Base-by-base conservation (phyloP, 92 coral and sea anemone species). In the Plumapathes pennacea region DNA sequence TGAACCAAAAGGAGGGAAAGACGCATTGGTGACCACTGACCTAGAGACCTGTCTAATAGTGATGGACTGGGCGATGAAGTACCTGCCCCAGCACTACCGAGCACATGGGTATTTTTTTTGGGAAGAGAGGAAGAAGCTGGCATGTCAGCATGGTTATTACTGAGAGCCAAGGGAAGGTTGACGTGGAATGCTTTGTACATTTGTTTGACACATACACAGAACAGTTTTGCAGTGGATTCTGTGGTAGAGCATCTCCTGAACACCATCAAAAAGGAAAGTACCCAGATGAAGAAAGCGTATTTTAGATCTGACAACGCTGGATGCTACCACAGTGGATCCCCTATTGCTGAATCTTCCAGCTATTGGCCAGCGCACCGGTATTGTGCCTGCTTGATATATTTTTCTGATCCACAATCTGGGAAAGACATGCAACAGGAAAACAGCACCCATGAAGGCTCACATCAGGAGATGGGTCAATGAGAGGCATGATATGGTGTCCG, bases 401-500 rank as follows among this genome's bases (percentile, higher is more conserved):
- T 43, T 42, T 71, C 78, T 0, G 78, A 71, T 2, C 71, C 62
- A 7, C 78, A 71, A 28, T 5, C 59, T 11, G 78, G 78, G 0
- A 71, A 71, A 30, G 78, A 71, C 31, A 45, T 71, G 78, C 18
- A 70, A 71, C 24, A 27, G 78, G 11, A 71, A 69, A 13, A 33
- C 45, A 0, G 77, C 77, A 4, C 21, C 57, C 2, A 69, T 69
- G 77, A 69, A 69, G 39, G 77, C 77, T 0, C 77, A 69, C 43
- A 69, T 69, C 10, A 44, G 32, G 15, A 29, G 69, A 6, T 69
- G 64, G 64, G 77, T 69, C 44, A 56, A 57, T 12, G 58, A 69
- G 45, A 69, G 46, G 38, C 50, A 66, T 25, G 31, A 69, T 33
- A 56, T 54, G 5, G 12, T 25, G 14, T 52, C 74, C 6, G 74